Conservation (phyloP, 1,140 invertebrate species). For the Sarcophaga bullata region DNA sequence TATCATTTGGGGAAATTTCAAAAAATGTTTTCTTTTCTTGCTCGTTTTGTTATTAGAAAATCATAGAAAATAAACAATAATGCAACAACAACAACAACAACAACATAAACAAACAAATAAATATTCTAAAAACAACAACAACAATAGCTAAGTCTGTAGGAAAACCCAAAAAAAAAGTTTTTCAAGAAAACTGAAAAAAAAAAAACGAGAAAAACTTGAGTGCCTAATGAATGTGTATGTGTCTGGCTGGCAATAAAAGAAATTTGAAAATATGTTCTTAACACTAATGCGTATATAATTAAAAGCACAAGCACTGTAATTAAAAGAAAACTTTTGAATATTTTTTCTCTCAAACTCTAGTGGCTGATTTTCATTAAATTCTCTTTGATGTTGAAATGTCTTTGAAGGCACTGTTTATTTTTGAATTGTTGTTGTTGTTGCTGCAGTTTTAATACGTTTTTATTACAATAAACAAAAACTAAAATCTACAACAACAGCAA, state of each 20-base stretch:
- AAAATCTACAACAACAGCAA: not conserved
- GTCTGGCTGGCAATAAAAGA: no score
- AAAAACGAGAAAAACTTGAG: not conserved
- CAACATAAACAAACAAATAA: not conserved
- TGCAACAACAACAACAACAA: not conserved
- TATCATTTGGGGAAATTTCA: not conserved
- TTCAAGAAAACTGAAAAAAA: not conserved
- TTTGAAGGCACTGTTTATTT: not conserved
- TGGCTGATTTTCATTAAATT: not conserved
- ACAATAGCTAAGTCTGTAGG: not conserved
- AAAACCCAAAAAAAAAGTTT: not conserved
- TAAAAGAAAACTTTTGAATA: no score
- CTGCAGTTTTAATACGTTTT: not conserved
- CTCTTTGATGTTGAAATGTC: not conserved
- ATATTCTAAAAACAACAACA: not conserved
- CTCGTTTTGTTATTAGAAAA: not conserved
- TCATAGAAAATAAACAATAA: not conserved
- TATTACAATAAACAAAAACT: constrained; percentile 30
- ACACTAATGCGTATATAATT: no score
- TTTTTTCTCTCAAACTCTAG: not conserved
- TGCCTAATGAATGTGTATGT: not conserved
- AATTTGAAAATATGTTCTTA: no score
- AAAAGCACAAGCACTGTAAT: not conserved
- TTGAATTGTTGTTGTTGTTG: not conserved
- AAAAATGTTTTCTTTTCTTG: not conserved